Evolutionary conservation across 2,797 vertebrate genomes (phyloP).

Genomic region (Sebastes dallii): DNA sequence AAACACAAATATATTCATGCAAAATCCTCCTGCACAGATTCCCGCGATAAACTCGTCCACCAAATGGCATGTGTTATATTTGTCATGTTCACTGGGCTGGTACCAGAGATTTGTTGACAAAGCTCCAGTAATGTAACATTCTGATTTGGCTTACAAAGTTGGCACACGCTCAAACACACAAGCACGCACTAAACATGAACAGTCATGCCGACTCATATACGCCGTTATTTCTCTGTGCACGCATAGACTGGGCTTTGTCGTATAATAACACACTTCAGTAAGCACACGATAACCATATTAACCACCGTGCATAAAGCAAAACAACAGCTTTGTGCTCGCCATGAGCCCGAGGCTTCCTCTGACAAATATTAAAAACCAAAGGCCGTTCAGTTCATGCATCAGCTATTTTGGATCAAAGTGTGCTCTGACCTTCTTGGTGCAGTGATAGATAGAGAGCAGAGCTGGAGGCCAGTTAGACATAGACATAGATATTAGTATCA

Average conservation of each 20-base stretch:
- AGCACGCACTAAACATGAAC: conserved; percentile 4
- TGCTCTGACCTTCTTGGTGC: conserved; percentile 59
- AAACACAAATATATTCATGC: not conserved
- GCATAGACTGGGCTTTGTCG: not conserved
- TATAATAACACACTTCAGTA: conserved; percentile 32
- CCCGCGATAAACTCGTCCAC: conserved; percentile 7
- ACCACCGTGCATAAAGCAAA: conserved; percentile 7
- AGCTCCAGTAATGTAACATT: conserved; percentile 41
- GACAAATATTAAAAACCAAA: conserved; percentile 51
- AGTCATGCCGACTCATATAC: not conserved
- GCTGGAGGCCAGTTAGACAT: conserved; percentile 17
- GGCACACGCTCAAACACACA: conserved; percentile 13
- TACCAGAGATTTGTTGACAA: conserved; percentile 49
- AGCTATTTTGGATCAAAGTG: conserved; percentile 57
- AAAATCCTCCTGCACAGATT: conserved; percentile 4
- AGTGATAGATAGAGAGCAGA: conserved; percentile 21
- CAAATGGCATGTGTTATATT: conserved; percentile 42
- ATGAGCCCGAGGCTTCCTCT: conserved; percentile 21
- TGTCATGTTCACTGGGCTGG: conserved; percentile 32
- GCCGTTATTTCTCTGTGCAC: not conserved
- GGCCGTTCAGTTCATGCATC: conserved; percentile 54
- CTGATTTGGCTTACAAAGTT: conserved; percentile 27
- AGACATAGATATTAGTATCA: conserved; percentile 39
- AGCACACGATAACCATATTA: conserved; percentile 28
- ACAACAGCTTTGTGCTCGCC: conserved; percentile 28